A percentile compares a stretch with the other conserved stretches of the same genome.
Conservation (phyloP, 2,113 vertebrate species). For the Kryptolebias marmoratus region DNA sequence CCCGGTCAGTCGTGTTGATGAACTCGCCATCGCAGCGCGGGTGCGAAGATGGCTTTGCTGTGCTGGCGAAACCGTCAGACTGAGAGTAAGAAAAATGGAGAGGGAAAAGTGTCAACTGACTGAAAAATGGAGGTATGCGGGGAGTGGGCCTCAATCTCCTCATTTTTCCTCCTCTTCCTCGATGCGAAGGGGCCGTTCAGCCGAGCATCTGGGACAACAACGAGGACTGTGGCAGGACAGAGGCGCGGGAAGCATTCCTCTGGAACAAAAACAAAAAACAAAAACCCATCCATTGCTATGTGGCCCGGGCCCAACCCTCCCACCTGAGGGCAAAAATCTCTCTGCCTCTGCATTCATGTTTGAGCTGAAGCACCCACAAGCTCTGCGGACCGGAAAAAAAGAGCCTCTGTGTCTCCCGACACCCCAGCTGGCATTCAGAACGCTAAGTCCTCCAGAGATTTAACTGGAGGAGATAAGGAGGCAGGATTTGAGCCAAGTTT, state of each 20-base stretch:
- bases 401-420: conserved; percentile 65
- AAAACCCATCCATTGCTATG: conserved; percentile 62
- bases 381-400: conserved; percentile 43
- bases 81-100: not conserved
- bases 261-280: conserved; percentile 47
- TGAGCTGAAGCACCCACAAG: conserved; percentile 71
- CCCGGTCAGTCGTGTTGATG: conserved; percentile 6
- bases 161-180: conserved; percentile 71
- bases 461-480: conserved; percentile 55
- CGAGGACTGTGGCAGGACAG: conserved; percentile 69
- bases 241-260: conserved; percentile 75
- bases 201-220: conserved; percentile 65
- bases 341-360: conserved; percentile 70
- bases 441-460: conserved; percentile 56
- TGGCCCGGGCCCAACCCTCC: conserved; percentile 68
- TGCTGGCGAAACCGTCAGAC: conserved; percentile 4
- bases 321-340: conserved; percentile 58
- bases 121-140: conserved; percentile 68
- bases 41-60: not conserved
- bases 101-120: conserved; percentile 44
- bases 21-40: conserved; percentile 10
- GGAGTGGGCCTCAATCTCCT: conserved; percentile 71
- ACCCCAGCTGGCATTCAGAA: conserved; percentile 62
- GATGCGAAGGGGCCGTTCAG: conserved; percentile 55
- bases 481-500: conserved; percentile 7